Evolutionary conservation across 2,888 invertebrate species (phyloP), one percentile per base, ranked within the genome.

Genomic region (Pimpla rufipes): DNA sequence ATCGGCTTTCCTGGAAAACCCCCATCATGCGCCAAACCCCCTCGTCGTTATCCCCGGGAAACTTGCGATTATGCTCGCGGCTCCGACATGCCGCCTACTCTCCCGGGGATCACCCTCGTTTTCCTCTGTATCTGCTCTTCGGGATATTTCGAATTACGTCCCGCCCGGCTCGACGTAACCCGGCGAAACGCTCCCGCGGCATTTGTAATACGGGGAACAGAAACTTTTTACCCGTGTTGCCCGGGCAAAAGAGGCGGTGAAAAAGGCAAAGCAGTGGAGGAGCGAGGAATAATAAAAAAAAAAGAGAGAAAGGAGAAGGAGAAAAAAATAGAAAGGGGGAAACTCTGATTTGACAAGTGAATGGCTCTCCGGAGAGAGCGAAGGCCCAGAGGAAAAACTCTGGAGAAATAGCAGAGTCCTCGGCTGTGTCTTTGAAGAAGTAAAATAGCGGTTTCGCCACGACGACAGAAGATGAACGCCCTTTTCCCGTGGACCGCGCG

Each of bases 311-410:
- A 57, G 10, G 42, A 35, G 50, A 55, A 73, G 42, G 37, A 62
- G 50, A 59, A 57, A 45, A 67, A 47, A 71, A 64, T 18, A 50
- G 40, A 18, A 57, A 13, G 23, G 40, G 55, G 59, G 16, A 35
- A 52, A 59, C 50, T 68, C 50, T 73, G 77, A 81, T 81, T 73
- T 68, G 77, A 81, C 77, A 78, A 77, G 81, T 73, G 81, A 82
- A 78, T 73, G 68, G 55, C 55, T 55, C 68, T 55, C 45, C 7
- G 18, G 66, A 45, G 81, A 50, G 23, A 47, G 23, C 57, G 40
- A 35, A 71, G 35, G 50, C 42, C n/a, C 47, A 29, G 50, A 40
- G 50, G 29, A 74, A 74, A 55, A 70, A 55, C 55, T 40, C 16
- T 37, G 50, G 18, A 50, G 35, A 18, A 68, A 47, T 74, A 67